Base-by-base conservation (phyloP, 2,888 invertebrate species). In the Protonemura montana region DNA sequence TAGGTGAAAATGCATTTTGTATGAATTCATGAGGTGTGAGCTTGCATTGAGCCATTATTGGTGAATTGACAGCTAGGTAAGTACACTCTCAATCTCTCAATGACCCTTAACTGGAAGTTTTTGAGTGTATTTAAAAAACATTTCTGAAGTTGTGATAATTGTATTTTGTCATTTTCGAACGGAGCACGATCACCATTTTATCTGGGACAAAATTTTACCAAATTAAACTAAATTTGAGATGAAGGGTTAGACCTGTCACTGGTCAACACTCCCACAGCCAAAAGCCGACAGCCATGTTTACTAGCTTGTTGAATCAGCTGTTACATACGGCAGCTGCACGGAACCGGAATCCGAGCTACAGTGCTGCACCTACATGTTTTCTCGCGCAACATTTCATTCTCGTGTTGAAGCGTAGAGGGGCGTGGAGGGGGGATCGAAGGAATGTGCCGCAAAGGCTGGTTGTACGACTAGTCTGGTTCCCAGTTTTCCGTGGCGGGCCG, bases 1-100 rank as follows among this genome's bases (percentile, higher is more conserved):
- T 94, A 0, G 98, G 98, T 82, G 97, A 97, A 92, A 98, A 98
- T 78, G 97, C 95, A 91, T 95, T 95, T 91, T 96, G 96, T 89
- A 98, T 96, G 91, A 98, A 97, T 92, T 98, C 98, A 89, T 96
- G 95, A 2, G 96, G 94, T 89, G 95, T 95, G 89, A 93, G 93
- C 90, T 94, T 94, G 89, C 93, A 94, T 89, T 94, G 93, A 88
- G 93, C 93, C 93, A 93, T 94, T 91, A 27, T 82, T 86, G 81
- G 7, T n/a, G 21, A 59, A 59, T n/a, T 59, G 59, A 59, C 59
- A 59, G 59, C 59, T 59, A 3, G n/a, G n/a, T n/a, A n/a, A n/a
- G n/a, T n/a, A n/a, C n/a, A n/a, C n/a, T n/a, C n/a, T n/a, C n/a
- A n/a, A 10, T 21, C 35, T 35, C 5, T 10, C 35, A 35, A 35